Evolutionary conservation across 2,888 invertebrate genomes (phyloP), one percentile per base, ranked within the genome.

Genomic region (Synergus umbraculus): DNA sequence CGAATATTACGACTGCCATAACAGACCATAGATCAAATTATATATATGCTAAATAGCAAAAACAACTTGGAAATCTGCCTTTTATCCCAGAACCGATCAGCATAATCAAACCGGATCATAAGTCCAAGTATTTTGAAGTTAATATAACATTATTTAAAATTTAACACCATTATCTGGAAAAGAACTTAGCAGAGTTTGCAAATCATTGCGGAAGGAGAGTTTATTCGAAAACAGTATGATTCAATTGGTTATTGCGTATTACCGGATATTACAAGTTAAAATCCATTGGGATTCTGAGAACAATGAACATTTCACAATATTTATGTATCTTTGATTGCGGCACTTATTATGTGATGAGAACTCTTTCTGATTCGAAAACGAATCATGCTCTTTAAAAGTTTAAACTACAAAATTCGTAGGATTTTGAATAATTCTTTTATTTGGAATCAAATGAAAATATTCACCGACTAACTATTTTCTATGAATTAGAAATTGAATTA

Each of bases 231-330:
- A 66, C n/a, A 15, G 15, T 29, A 46, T 69, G 44, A 69, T 44
- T 44, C 22, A 46, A 69, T 44, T 69, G 15, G 10, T 69, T 69
- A 49, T 29, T n/a, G 29, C 49, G 49, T 5, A 37, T 5, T 37
- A 73, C n/a, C 66, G 43, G 66, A 67, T 73, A 73, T 37, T 49
- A 73, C 49, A 49, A 46, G 29, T 73, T 49, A 54, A 49, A 73
- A 73, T 73, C 37, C n/a, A 73, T 49, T 37, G 12, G 29, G 46
- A 73, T 73, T 54, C 49, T 49, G 37, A 49, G 49, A 73, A 73
- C 29, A 73, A 73, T 49, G 46, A 54, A 73, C 4, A 49, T 73
- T 73, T 73, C 69, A 29, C 69, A 73, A 73, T 29, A 46, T 73
- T 73, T 8, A 73, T 8, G 49, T 73, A 29, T 22, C 49, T 49